A percentile compares a stretch with the other conserved stretches of the same genome.
phyloP scores from a whole-genome alignment of 2,113 vertebrate genomes.

The Laterallus jamaicensis region DNA sequence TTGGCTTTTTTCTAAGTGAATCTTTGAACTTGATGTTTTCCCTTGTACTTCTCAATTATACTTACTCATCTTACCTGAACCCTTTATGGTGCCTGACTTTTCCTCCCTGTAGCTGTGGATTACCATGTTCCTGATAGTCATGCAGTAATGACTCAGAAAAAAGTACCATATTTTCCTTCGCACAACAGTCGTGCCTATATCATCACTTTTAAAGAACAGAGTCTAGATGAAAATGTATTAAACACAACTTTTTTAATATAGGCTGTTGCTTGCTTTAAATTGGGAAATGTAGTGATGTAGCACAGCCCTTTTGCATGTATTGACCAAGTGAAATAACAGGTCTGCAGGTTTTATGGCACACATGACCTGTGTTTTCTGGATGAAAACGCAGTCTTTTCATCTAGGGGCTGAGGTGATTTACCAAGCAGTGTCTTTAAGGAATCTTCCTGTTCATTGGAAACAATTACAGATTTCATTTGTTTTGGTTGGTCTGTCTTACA shows the following conservation, averaged over 20 bases:
- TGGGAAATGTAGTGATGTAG: neutral
- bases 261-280: neutral
- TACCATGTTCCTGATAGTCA: neutral
- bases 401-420: neutral
- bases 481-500: neutral
- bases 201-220: neutral
- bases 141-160: slow-evolving; percentile 30
- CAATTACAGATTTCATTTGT: neutral
- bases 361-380: neutral
- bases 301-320: neutral
- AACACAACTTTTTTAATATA: neutral
- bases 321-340: neutral
- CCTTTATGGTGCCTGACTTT: neutral
- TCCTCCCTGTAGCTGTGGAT: neutral
- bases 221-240: neutral
- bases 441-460: neutral
- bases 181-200: neutral
- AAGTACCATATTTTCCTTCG: neutral
- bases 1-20: neutral
- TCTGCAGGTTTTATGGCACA: neutral
- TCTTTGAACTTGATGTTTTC: neutral
- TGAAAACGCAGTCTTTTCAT: neutral
- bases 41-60: neutral
- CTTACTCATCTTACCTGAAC: neutral
- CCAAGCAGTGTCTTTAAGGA: neutral